Percentiles rank a stretch among this genome's conserved stretches.
Conservation (phyloP, 2,888 invertebrate species). For the Cheilosia variabilis region DNA sequence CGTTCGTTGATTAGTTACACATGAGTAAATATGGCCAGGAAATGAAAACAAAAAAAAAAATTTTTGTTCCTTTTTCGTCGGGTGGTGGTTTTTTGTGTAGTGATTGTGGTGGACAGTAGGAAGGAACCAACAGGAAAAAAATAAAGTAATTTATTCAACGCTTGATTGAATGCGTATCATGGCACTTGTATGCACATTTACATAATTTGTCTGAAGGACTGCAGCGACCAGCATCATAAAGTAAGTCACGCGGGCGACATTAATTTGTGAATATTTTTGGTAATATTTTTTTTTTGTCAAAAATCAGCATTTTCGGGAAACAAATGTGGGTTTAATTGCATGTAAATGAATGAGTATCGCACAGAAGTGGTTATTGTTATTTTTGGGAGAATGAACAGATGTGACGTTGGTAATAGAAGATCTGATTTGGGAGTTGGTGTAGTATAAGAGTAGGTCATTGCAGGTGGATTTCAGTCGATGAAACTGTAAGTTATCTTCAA, state of each 20-base stretch:
- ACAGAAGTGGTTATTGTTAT: conserved; percentile 54
- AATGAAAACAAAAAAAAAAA: conserved; percentile 20
- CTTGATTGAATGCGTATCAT: conserved; percentile 67
- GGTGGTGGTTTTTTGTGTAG: conserved; percentile 4
- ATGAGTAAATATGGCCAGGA: conserved; percentile 69
- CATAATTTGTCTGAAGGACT: conserved; percentile 47
- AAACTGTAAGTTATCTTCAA: too few relatives aligned
- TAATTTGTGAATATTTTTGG: conserved; percentile 46
- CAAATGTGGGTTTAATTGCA: conserved; percentile 69
- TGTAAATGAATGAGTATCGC: conserved; percentile 54
- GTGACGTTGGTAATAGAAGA: background rate
- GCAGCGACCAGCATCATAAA: conserved; percentile 63
- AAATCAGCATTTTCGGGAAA: conserved; percentile 29
- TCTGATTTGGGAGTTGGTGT: too few relatives aligned
- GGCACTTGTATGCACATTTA: conserved; percentile 68
- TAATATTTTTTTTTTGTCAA: conserved; percentile 28
- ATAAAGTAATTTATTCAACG: conserved; percentile 64
- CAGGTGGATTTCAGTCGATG: too few relatives aligned
- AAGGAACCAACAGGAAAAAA: conserved; percentile 7
- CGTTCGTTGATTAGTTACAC: conserved; percentile 75
- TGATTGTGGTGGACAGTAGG: conserved; percentile 51
- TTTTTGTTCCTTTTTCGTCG: conserved; percentile 16
- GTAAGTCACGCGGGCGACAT: conserved; percentile 57
- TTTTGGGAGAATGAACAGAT: conserved; percentile 64
- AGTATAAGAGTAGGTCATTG: too few relatives aligned